Evolutionary conservation across 2,113 vertebrate species (phyloP).

Genomic region (Centropus unirufus): DNA sequence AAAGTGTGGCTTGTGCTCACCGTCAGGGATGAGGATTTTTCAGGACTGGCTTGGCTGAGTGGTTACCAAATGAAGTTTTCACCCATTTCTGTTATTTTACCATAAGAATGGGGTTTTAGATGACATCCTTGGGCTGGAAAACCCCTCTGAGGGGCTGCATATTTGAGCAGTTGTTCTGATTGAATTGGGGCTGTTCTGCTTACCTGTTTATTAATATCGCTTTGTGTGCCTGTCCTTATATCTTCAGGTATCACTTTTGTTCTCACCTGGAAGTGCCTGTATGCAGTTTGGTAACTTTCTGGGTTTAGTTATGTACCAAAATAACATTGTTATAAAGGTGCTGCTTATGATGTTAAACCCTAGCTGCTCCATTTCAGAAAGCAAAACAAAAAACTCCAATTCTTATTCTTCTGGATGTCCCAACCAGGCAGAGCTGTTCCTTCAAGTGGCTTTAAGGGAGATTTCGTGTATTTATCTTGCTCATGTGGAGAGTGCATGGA

Average conservation of each 20-base stretch:
- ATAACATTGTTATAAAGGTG: background rate
- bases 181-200: background rate
- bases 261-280: background rate
- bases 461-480: slow-evolving; percentile 58
- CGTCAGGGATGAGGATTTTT: background rate
- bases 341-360: background rate
- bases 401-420: background rate
- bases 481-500: slow-evolving; percentile 33
- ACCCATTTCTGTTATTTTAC: background rate
- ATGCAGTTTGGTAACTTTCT: background rate
- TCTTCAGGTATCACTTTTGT: background rate
- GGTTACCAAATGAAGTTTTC: background rate
- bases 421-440: background rate
- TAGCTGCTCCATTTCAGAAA: background rate
- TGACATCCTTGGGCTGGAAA: background rate
- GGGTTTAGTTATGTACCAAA: background rate
- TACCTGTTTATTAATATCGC: background rate
- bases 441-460: slow-evolving; percentile 44
- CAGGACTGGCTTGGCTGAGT: background rate
- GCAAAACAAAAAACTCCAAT: background rate
- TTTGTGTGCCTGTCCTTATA: background rate
- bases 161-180: background rate
- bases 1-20: background rate
- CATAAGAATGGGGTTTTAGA: background rate
- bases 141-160: background rate